These are phyloP conservation scores for Circaetus gallicus DNA, from an alignment of 2,113 vertebrate species.

Conservation along the genomic window DNA sequence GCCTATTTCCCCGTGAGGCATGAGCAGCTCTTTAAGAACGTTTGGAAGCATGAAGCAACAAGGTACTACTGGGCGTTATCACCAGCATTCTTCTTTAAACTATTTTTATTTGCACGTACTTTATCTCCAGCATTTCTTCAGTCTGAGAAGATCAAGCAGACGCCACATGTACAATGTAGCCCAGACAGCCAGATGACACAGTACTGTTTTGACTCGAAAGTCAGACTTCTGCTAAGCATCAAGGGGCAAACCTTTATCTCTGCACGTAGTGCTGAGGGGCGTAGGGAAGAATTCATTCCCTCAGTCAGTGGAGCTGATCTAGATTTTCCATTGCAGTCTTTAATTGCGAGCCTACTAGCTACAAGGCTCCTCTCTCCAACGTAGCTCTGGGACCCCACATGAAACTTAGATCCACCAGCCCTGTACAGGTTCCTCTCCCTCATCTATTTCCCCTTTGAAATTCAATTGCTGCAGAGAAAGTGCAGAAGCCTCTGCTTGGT, in stretches of 20 bases:
- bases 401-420: neutral
- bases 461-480: neutral
- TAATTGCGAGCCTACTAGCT: neutral
- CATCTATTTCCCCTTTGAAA: neutral
- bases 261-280: neutral
- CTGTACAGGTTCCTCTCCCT: neutral
- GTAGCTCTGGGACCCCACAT: neutral
- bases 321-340: neutral
- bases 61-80: conserved; percentile 4
- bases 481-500: neutral
- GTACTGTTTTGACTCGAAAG: conserved; percentile 44
- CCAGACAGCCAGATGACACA: conserved; percentile 46
- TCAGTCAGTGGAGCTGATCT: neutral
- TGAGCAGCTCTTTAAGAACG: neutral
- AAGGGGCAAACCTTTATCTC: conserved; percentile 55
- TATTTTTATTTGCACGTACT: conserved; percentile 37
- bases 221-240: conserved; percentile 55
- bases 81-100: conserved; percentile 47
- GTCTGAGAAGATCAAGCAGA: conserved; percentile 41
- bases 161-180: neutral
- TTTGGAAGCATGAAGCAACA: conserved; percentile 13
- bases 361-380: neutral
- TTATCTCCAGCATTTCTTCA: conserved; percentile 54
- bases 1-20: neutral
- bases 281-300: neutral